Percentiles rank a stretch among this genome's conserved stretches.
These are phyloP conservation scores for Lottia gigantea DNA, from an alignment of 2,888 invertebrate genomes.

Conservation along the genomic window DNA sequence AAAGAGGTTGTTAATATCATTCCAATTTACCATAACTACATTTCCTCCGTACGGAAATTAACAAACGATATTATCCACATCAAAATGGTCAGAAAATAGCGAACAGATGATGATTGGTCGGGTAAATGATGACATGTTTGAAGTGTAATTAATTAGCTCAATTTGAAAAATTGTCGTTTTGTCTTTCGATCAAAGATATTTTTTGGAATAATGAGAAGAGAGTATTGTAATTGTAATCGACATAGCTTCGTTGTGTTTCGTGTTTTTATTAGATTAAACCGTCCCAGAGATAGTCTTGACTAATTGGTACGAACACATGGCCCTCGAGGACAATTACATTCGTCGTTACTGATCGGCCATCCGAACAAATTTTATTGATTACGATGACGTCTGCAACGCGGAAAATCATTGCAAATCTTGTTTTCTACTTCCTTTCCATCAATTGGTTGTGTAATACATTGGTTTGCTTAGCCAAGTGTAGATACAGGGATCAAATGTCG, in stretches of 20 bases:
- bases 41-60: neutral
- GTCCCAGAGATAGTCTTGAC: slow-evolving; percentile 19
- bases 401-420: slow-evolving; percentile 27
- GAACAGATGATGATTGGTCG: neutral
- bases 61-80: neutral
- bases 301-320: slow-evolving; percentile 19
- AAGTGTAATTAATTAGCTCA: slow-evolving; percentile 2
- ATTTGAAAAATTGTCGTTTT: slow-evolving; percentile 4
- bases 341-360: slow-evolving; percentile 19
- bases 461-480: slow-evolving; percentile 21
- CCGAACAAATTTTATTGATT: slow-evolving; percentile 19
- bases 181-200: neutral
- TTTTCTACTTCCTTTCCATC: slow-evolving; percentile 17
- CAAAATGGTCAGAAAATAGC: no score
- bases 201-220: neutral
- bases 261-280: slow-evolving; percentile 23
- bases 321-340: slow-evolving; percentile 20
- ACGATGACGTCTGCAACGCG: slow-evolving; percentile 15
- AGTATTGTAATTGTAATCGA: neutral
- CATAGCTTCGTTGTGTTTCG: slow-evolving; percentile 13
- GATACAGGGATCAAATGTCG: slow-evolving; percentile 21
- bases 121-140: neutral
- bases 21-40: slow-evolving; percentile 7
- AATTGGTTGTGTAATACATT: slow-evolving; percentile 24
- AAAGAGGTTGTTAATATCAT: neutral